These are phyloP conservation scores for Drepana arcuata DNA, from an alignment of 1,140 invertebrate genomes.

Conservation along the genomic window DNA sequence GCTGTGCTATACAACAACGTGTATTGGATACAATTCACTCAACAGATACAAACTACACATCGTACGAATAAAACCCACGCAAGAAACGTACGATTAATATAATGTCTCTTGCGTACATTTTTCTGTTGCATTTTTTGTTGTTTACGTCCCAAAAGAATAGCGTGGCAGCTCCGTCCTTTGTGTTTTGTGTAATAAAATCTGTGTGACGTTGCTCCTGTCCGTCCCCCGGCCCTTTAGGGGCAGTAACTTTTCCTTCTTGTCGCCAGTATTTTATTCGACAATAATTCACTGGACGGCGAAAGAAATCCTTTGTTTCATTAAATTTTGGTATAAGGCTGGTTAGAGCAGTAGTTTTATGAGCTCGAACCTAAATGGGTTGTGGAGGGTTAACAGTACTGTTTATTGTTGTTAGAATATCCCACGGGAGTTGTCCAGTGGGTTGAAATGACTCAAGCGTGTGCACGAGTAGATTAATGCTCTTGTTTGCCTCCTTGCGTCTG, in stretches of 20 bases:
- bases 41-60: too few species aligned
- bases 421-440: too few species aligned
- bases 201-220: conserved; percentile 16
- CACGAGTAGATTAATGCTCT: too few species aligned
- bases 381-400: too few species aligned
- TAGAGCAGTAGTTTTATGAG: too few species aligned
- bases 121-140: conserved; percentile 18
- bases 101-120: conserved; percentile 5
- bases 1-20: too few species aligned
- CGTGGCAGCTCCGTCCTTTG: conserved; percentile 15
- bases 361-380: too few species aligned
- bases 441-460: too few species aligned
- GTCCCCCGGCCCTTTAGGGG: conserved; percentile 23
- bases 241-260: conserved; percentile 22
- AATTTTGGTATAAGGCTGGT: conserved; percentile 19
- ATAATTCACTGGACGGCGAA: conserved; percentile 20
- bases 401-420: too few species aligned
- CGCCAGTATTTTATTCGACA: conserved; percentile 27
- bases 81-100: conserved; percentile 7
- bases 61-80: conserved; percentile 2
- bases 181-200: conserved; percentile 29
- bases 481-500: too few species aligned
- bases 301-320: conserved; percentile 26
- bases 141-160: conserved; percentile 16
- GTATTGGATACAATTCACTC: too few species aligned